Evolutionary conservation across 2,888 invertebrate genomes (phyloP), one percentile per base, ranked within the genome.

Genomic region (Baronia brevicornis): DNA sequence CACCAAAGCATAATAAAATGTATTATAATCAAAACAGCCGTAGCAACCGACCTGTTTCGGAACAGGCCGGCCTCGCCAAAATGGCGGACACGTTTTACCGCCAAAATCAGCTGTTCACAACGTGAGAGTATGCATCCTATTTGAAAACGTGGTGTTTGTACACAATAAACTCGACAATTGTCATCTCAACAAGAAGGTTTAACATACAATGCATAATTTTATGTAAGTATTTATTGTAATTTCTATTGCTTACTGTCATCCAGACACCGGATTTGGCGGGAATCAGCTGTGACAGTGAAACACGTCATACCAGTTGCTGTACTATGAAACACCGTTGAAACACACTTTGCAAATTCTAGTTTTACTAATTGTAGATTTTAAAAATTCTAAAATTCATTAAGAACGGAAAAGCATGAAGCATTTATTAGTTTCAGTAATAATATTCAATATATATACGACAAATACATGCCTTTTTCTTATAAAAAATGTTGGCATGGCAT

Each of bases 221-320:
- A 11, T 20, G 11, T 20, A 20, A 32, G 24, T 33, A 18, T 28
- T 37, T 25, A 17, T 33, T 32, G 28, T 36, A 23, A 24, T 24
- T 25, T 28, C 28, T 34, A 24, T 33, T 18, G 10, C 24, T 19
- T 15, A 10, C 28, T 31, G 27, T 24, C 18, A 24, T 34, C 4
- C 17, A 12, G 46, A 44, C 43, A 45, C 47, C 43, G 30, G 48
- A 44, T 54, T 51, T 54, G 54, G 55, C 55, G 55, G 52, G 52
- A 54, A 52, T 55, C 55, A 55, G 55, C 55, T 55, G 54, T 46
- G 43, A 24, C 29, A 9, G 19, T 22, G 24, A 25, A 44, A 46
- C 46, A 44, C 43, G 51, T 48, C 43, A 33, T 27, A 44, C 46
- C 21, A 36, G 40, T 35, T 36, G 20, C 23, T 5, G 20, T 29